Base-by-base conservation (phyloP, 2,888 invertebrate genomes). In the Junonia oenone region DNA sequence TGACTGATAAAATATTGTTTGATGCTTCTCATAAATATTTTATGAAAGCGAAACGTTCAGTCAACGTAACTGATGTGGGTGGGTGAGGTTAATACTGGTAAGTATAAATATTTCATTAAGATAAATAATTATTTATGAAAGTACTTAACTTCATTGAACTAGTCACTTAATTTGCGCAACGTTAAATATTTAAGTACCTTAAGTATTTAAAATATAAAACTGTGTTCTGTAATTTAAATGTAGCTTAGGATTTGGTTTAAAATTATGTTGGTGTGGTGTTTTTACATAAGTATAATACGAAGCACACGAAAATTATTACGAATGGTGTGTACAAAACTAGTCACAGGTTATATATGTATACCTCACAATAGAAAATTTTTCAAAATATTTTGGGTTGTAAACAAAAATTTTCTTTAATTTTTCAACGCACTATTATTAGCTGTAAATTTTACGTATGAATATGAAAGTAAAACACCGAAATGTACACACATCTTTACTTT, bases 151-250 rank as follows among this genome's bases (percentile, higher is more conserved):
- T 88, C 83, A 88, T 83, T 83, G 81, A 86, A 90, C 91, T 91
- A 91, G 91, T 91, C 91, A 91, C 85, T 86, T 89, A 81, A 82
- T 90, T 90, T 91, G 90, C 87, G 89, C 89, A 89, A 90, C 84
- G 82, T 85, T 83, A 86, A 85, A 81, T 78, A 76, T 79, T 77
- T 84, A 86, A 84, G 84, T 83, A 82, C 72, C 64, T 66, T 69
- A 85, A 83, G 85, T 83, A 81, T 85, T 83, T 83, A 81, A 80
- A 78, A 63, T 63, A 66, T 63, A 62, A 54, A 49, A 78, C 83
- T 85, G 88, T 89, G 88, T 89, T 89, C 85, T 86, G 75, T 87
- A 85, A 82, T 83, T 87, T 87, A 87, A 83, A 76, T 67, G 72
- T 90, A 88, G 88, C 73, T 81, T 88, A 84, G 81, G 73, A 76